These are phyloP conservation scores for Aspidoscelis tigris DNA, from an alignment of 2,113 vertebrate genomes.

Conservation along the genomic window DNA sequence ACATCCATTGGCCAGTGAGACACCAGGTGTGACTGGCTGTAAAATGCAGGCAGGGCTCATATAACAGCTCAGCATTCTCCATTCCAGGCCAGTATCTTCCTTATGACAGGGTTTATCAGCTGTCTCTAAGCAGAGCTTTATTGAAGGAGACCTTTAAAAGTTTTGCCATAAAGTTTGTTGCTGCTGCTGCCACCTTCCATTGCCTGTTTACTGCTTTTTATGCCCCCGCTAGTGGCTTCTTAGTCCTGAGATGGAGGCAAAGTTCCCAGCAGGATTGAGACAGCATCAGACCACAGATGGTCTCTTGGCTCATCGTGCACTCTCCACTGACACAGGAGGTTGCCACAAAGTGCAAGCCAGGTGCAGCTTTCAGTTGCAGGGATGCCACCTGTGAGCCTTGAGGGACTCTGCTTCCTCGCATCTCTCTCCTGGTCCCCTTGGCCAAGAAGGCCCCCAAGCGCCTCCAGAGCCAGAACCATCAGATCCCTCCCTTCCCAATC, in stretches of 20 bases:
- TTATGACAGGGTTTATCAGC: neutral
- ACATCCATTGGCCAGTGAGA: neutral
- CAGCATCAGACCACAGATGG: too few species aligned
- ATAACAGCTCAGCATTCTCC: neutral
- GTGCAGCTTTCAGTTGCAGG: too few species aligned
- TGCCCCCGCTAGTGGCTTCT: neutral
- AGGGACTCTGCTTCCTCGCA: too few species aligned
- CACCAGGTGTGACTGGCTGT: neutral
- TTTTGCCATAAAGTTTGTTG: neutral
- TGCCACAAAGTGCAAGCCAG: neutral
- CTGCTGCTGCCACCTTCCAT: neutral
- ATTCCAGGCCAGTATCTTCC: neutral
- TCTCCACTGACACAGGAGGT: neutral
- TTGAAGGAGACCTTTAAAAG: neutral
- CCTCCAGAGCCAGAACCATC: too few species aligned
- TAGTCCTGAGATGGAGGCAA: slow-evolving; percentile 3
- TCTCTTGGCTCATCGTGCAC: too few species aligned
- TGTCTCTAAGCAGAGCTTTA: neutral
- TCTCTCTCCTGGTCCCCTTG: too few species aligned
- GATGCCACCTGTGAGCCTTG: too few species aligned
- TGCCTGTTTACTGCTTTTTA: neutral
- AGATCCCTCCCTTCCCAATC: too few species aligned
- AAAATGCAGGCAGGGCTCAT: neutral
- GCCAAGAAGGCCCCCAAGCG: too few species aligned
- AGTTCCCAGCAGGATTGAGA: neutral